Conservation (phyloP, 2,888 invertebrate species). For the Orthonevra nobilis region DNA sequence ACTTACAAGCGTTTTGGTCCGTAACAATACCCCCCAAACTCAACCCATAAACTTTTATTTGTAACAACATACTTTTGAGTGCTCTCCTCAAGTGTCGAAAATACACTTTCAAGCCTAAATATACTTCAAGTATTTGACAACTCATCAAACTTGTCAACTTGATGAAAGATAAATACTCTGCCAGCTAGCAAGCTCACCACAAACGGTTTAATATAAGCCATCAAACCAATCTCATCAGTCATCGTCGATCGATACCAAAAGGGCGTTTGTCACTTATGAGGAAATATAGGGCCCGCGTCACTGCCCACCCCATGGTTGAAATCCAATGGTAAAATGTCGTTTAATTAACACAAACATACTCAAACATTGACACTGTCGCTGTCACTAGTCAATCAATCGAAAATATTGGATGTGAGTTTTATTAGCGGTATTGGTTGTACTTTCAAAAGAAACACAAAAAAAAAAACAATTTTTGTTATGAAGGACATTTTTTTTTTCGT, state of each 20-base stretch:
- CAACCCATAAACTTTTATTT: too few species aligned
- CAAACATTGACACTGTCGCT: constrained; percentile 12
- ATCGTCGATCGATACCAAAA: not conserved
- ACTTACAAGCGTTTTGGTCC: too few species aligned
- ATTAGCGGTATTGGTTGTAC: constrained; percentile 28
- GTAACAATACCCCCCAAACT: too few species aligned
- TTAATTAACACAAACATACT: constrained; percentile 40
- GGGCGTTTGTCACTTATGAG: constrained; percentile 6
- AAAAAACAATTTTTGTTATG: not conserved
- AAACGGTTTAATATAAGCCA: constrained; percentile 2
- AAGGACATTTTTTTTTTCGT: not conserved
- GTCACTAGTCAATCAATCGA: constrained; percentile 38
- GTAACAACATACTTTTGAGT: too few species aligned
- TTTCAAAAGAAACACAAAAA: not conserved
- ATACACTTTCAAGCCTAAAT: too few species aligned
- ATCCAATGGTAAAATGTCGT: constrained; percentile 21
- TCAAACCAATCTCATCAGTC: constrained; percentile 18
- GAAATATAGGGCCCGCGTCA: too few species aligned
- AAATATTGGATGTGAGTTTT: constrained; percentile 25
- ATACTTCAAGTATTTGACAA: too few species aligned
- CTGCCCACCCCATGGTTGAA: not conserved
- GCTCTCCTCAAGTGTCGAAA: too few species aligned
- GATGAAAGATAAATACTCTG: constrained; percentile 36
- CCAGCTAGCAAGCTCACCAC: not conserved
- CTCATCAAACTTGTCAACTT: too few species aligned